Percentiles rank a stretch among this genome's conserved stretches.
Conservation (phyloP, 2,113 vertebrate species). For the Ctenodactylus gundi region DNA sequence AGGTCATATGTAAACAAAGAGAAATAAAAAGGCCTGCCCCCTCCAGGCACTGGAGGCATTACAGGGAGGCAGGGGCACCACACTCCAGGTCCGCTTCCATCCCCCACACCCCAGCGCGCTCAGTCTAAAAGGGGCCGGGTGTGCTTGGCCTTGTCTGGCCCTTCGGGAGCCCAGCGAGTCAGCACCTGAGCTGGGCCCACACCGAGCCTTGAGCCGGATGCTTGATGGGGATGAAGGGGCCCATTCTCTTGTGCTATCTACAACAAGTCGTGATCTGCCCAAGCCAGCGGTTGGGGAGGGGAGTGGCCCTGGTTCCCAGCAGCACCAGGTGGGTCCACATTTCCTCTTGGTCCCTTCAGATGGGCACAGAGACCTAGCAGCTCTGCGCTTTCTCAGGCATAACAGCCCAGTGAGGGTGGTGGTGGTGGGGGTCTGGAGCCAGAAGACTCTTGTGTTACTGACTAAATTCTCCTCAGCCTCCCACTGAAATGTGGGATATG, state of each 20-base stretch:
- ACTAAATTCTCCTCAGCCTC: not conserved
- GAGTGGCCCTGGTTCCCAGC: not conserved
- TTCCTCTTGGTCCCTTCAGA: not conserved
- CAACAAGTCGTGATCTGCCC: conserved; percentile 14
- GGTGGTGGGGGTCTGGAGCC: not conserved
- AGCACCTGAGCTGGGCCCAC: not conserved
- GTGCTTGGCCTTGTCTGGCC: not conserved
- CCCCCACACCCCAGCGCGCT: no score
- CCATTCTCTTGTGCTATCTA: no score
- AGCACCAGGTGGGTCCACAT: conserved; percentile 10
- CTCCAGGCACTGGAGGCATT: no score
- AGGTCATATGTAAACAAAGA: no score
- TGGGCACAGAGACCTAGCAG: not conserved
- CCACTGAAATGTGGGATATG: not conserved
- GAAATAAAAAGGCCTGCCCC: no score
- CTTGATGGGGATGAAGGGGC: no score
- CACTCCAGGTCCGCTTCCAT: no score
- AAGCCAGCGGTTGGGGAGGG: not conserved
- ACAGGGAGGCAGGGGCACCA: no score
- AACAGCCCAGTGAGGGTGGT: no score
- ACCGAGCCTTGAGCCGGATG: no score
- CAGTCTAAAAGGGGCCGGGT: not conserved
- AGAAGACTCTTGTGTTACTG: not conserved
- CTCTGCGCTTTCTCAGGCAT: not conserved
- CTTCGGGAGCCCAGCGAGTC: not conserved